Conservation (phyloP, 2,797 vertebrate species). For the Manis crassicaudata region DNA sequence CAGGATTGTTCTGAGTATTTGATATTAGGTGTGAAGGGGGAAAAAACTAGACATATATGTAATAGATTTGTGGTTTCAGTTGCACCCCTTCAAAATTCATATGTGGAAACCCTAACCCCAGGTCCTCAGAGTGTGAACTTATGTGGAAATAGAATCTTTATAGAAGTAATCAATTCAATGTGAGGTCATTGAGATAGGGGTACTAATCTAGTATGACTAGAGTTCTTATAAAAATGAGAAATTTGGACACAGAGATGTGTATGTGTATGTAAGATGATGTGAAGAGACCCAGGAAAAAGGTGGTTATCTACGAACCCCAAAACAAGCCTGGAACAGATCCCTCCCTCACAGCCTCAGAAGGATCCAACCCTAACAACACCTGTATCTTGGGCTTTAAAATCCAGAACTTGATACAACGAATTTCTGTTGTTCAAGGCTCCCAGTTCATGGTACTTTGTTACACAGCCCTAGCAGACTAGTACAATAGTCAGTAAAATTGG, state of each 20-base stretch:
- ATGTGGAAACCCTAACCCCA: neutral
- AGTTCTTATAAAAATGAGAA: neutral
- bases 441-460: neutral
- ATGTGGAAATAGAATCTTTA: neutral
- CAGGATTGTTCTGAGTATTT: neutral
- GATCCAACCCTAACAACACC: neutral
- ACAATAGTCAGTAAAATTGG: neutral
- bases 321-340: neutral
- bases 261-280: neutral
- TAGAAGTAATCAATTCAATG: neutral
- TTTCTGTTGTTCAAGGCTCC: neutral
- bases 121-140: neutral
- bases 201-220: neutral
- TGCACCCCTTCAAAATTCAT: neutral
- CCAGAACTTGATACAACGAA: neutral
- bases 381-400: neutral
- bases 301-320: neutral
- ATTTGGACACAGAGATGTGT: neutral
- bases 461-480: neutral
- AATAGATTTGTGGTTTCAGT: neutral
- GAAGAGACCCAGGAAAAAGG: neutral
- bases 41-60: neutral
- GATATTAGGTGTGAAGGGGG: rapidly evolving
- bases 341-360: neutral
- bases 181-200: rapidly evolving